Evolutionary conservation across 2,113 vertebrate species (phyloP), one percentile per base, ranked within the genome.

Genomic region (Malurus elegans): DNA sequence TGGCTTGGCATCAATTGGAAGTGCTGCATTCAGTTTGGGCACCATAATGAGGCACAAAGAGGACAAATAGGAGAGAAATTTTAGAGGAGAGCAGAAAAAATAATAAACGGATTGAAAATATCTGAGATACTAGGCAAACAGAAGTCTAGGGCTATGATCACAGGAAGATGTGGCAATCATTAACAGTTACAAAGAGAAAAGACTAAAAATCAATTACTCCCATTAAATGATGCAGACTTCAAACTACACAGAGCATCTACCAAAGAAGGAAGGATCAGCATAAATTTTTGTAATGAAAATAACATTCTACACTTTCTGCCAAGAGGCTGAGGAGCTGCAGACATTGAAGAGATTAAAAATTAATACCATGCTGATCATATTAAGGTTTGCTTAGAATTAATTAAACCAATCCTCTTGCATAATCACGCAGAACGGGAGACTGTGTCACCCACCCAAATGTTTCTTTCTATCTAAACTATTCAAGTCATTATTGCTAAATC

Each of bases 11-110:
- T 96, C 96, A 96, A 93, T 93, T 96, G 95, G 96, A 92, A 94
- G 90, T 96, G 95, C 96, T 96, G 94, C 95, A 75, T 74, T 97
- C 96, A 96, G 93, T 95, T 95, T 97, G 95, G 95, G 94, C 92
- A 96, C 95, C 93, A 96, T 92, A 96, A 94, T 96, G 95, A 96
- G 94, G 90, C 92, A 96, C 96, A 97, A 96, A 96, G 92, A 96
- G 92, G 93, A 96, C 94, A 96, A 96, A 96, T 90, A 96, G 95
- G 92, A 97, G 94, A 96, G 90, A 96, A 88, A 97, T 96, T 96
- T 96, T 96, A 96, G 96, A 96, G 95, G 92, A 93, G 92, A 97
- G 94, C 93, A 96, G 94, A 54, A 96, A 93, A 96, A 95, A 95
- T 94, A 97, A 97, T 79, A 88, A 96, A 96, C 73, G 72, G 93